Percentiles rank a stretch among this genome's conserved stretches.
Evolutionary conservation across 2,113 vertebrate species (phyloP).

Genomic region (Phrynocephalus versicolor): DNA sequence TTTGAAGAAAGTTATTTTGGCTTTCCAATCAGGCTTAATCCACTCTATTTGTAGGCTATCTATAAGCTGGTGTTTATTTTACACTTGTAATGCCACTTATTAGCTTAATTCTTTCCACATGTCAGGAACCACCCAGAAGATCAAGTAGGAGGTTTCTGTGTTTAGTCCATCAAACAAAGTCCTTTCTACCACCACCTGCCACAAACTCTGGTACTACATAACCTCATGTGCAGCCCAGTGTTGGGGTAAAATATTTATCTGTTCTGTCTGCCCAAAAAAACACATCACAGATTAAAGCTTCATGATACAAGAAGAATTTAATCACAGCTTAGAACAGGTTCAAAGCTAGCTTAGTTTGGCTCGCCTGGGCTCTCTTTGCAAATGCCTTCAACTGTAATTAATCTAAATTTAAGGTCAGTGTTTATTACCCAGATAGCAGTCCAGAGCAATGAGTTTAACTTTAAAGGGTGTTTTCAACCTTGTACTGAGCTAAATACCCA

Average conservation of each 20-base stretch:
- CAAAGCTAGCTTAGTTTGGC: not conserved
- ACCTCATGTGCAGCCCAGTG: not conserved
- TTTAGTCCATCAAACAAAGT: not conserved
- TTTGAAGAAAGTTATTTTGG: not conserved
- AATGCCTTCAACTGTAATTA: conserved; percentile 1
- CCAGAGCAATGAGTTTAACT: not conserved
- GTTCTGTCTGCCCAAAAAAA: not conserved
- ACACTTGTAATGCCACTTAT: conserved; percentile 43
- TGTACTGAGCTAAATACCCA: no score
- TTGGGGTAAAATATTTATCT: not conserved
- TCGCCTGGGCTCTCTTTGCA: not conserved
- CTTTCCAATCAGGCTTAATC: conserved; percentile 18
- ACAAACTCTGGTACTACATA: not conserved
- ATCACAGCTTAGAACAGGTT: not conserved
- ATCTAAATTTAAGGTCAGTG: not conserved
- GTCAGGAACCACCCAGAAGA: accelerated
- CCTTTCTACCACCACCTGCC: not conserved
- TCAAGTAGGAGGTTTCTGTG: not conserved
- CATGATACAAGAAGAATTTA: not conserved
- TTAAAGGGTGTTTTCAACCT: no score
- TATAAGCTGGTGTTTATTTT: conserved; percentile 16
- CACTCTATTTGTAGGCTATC: not conserved
- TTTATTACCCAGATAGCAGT: not conserved
- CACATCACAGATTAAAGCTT: not conserved
- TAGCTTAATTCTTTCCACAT: not conserved